These are phyloP conservation scores for Thereuonema tuberculata DNA, from an alignment of 1,140 invertebrate genomes.

Conservation along the genomic window DNA sequence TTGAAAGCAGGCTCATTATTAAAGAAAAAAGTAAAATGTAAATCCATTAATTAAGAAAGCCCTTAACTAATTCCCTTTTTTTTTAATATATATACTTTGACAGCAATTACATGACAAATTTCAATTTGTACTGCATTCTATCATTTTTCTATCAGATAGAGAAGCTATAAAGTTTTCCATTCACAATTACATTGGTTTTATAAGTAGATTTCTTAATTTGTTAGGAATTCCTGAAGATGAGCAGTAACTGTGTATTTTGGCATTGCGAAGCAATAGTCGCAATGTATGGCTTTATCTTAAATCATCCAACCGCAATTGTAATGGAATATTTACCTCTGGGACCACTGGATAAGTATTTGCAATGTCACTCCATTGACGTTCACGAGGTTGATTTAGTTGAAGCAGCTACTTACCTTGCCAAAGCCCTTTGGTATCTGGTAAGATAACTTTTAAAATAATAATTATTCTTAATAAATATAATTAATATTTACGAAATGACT, in stretches of 20 bases:
- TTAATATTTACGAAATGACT: not conserved
- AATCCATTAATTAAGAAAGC: too few relatives aligned
- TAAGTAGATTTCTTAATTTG: too few relatives aligned
- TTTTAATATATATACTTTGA: too few relatives aligned
- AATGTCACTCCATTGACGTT: conserved; percentile 34
- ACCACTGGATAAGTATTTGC: conserved; percentile 57
- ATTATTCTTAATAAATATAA: not conserved
- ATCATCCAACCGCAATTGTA: conserved; percentile 60
- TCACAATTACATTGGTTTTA: too few relatives aligned
- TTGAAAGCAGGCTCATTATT: too few relatives aligned
- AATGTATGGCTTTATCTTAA: conserved; percentile 58
- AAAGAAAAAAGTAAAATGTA: too few relatives aligned
- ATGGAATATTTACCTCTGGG: conserved; percentile 63
- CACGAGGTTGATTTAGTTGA: conserved; percentile 59
- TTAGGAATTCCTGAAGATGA: conserved; percentile 58
- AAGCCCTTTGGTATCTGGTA: conserved; percentile 64
- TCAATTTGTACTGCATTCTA: too few relatives aligned
- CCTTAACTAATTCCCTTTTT: too few relatives aligned
- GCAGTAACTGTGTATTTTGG: conserved; percentile 56
- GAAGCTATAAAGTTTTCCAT: too few relatives aligned
- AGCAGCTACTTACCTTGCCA: conserved; percentile 54
- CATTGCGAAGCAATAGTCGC: conserved; percentile 53
- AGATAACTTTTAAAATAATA: too few relatives aligned
- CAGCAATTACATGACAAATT: too few relatives aligned
- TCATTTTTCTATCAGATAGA: too few relatives aligned